Evolutionary conservation across 2,888 invertebrate genomes (phyloP), one percentile per base, ranked within the genome.

Genomic region (Noctuana brunneofusca): DNA sequence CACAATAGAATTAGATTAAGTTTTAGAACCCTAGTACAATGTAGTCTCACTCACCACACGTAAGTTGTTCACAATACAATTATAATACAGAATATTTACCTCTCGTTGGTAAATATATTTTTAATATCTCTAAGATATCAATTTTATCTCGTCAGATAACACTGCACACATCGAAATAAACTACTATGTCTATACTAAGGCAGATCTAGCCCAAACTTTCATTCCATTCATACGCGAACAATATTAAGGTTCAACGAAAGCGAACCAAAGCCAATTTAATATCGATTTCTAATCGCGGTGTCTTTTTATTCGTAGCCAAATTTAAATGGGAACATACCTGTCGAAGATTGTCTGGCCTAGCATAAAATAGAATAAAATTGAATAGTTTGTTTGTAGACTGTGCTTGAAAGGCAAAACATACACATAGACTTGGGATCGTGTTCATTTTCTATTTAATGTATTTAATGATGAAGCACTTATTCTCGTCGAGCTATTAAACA

Each of bases 111-210:
- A 41, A 14, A 14, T 2, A 14, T 65, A 66, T 69, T 68, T 64
- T 64, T 58, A 66, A 67, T 50, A 48, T 43, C 62, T 66, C 49
- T 32, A 54, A 64, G 65, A 69, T 69, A 68, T 12, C 54, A n/a
- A n/a, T n/a, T n/a, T 64, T 70, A 67, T 68, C 68, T 64, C 0
- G 6, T 41, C 53, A 64, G 68, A 69, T 68, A 71, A 67, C 43
- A 43, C 22, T 63, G 27, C 38, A 57, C 62, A 56, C 46, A 49
- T 52, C 55, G 49, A n/a, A 52, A 52, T 60, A 57, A 49, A 59
- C 49, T 54, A 20, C 24, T 60, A 48, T 35, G 48, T 46, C 18
- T 35, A 38, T 38, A 38, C 38, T 41, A n/a, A 27, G 14, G 16
- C 50, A 58, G 9, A 49, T 56, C 16, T 63, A 38, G 62, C 49